Evolutionary conservation across 2,113 vertebrate genomes (phyloP), one percentile per base, ranked within the genome.

Genomic region (Malurus alboscapulatus): DNA sequence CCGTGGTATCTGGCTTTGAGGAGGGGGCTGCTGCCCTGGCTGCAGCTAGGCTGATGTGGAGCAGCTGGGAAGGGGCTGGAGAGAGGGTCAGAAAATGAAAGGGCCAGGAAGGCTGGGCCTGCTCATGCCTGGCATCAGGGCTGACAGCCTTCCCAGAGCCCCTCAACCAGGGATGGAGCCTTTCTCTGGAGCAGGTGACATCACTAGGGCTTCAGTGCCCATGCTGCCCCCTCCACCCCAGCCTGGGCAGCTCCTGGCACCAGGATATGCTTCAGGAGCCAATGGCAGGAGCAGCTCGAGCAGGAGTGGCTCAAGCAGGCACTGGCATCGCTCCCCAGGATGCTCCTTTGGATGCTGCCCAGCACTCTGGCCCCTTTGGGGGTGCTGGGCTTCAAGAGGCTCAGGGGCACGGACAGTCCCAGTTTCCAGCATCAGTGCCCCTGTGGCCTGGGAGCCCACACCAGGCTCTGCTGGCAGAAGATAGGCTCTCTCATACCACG

Each of bases 391-490:
- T 67, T 58, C 12, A 0, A 0, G 69, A 20, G 53, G 11, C 17
- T 24, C 34, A 1, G 1, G 8, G 4, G 12, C 1, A 1, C 42
- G 27, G 48, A 26, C 55, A 45, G 65, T 63, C 21, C 29, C 2
- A 0, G 21, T 48, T 48, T 48, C 47, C 47, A 48, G 22, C 47
- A 22, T 10, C 45, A 47, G 40, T 72, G 48, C 53, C 1, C 2
- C 76, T n/a, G 34, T 63, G 62, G 42, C 21, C 55, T 27, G 30
- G 22, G 24, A 61, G 8, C 19, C n/a, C 2, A 0, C 25, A 53
- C 59, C 0, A 2, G 34, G 34, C 38, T 44, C 27, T 53, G 65
- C 77, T 9, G 53, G 48, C 6, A 8, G 57, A 72, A n/a, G 25
- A n/a, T 57, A 19, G 32, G 17, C 32, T 72, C 30, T 78, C 20